phyloP scores from a whole-genome alignment of 1,140 invertebrate genomes.

The Halesus radiatus region DNA sequence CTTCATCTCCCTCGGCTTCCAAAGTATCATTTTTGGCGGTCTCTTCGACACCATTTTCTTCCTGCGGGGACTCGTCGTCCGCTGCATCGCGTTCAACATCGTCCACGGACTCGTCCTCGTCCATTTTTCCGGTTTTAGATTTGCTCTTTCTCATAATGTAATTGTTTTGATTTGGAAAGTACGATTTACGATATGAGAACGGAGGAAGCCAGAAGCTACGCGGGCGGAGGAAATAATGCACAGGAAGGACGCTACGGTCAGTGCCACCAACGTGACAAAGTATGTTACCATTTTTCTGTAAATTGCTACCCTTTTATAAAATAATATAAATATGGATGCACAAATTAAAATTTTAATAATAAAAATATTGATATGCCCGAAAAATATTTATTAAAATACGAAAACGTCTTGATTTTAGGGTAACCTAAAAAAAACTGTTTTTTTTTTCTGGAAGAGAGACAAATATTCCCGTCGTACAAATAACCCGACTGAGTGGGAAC shows the following conservation, averaged over 20 bases:
- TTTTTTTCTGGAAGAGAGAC: no score
- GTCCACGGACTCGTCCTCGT: slow-evolving; percentile 15
- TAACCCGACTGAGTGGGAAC: no score
- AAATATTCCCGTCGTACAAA: no score
- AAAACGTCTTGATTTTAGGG: no score
- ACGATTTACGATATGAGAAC: neutral
- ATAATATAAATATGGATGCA: no score
- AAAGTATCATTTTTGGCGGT: slow-evolving; percentile 4
- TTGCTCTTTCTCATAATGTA: slow-evolving; percentile 32
- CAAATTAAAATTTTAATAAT: no score
- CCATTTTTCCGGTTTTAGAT: slow-evolving; percentile 27
- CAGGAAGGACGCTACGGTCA: slow-evolving; percentile 19
- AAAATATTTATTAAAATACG: no score
- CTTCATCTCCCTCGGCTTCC: slow-evolving; percentile 6
- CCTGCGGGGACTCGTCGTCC: neutral
- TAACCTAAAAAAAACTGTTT: no score
- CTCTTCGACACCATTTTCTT: slow-evolving; percentile 26
- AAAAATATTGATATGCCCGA: no score
- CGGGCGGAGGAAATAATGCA: slow-evolving; percentile 28
- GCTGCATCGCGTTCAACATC: slow-evolving; percentile 8
- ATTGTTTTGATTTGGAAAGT: neutral
- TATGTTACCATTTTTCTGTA: no score
- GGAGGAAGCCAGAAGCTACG: slow-evolving; percentile 6
- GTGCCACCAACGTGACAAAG: slow-evolving; percentile 18
- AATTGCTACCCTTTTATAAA: no score